A percentile compares a stretch with the other conserved stretches of the same genome.
These are phyloP conservation scores for Metacarcinus magister DNA, from an alignment of 2,888 invertebrate genomes.

Conservation along the genomic window DNA sequence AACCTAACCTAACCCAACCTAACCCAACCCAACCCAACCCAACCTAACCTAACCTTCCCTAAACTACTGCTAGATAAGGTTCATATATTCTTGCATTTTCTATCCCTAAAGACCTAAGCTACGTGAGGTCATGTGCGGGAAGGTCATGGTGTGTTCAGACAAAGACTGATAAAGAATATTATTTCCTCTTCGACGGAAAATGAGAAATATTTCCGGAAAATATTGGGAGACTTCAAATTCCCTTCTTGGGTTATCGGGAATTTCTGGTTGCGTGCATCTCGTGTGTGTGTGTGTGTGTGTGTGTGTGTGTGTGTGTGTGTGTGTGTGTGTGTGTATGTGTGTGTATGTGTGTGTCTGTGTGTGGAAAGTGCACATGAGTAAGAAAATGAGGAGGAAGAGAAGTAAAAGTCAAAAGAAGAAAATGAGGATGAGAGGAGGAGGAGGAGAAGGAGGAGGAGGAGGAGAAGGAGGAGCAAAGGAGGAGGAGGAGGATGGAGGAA, in stretches of 20 bases:
- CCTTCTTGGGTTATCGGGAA: not conserved
- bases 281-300: constrained; percentile 40
- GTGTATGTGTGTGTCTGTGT: not conserved
- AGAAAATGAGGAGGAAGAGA: not conserved
- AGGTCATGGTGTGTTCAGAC: not conserved
- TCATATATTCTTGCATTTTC: no score
- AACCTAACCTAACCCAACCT: no score
- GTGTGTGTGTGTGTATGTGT: not conserved
- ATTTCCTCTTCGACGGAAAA: not conserved
- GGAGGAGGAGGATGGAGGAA: not conserved
- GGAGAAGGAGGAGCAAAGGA: not conserved
- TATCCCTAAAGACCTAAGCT: not conserved
- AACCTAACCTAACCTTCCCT: no score
- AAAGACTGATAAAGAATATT: not conserved
- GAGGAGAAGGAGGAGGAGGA: not conserved
- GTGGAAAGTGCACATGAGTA: not conserved
- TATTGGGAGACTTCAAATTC: not conserved
- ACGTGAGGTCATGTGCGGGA: not conserved
- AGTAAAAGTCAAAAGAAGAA: not conserved
- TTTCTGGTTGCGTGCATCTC: constrained; percentile 2
- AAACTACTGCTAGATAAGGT: no score
- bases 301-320: constrained; percentile 32
- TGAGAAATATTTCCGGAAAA: constrained; percentile 22
- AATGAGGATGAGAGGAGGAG: not conserved
- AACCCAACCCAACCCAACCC: no score